A percentile compares a stretch with the other conserved stretches of the same genome.
These are phyloP conservation scores for Fulica atra DNA, from an alignment of 2,113 vertebrate genomes.

Conservation along the genomic window DNA sequence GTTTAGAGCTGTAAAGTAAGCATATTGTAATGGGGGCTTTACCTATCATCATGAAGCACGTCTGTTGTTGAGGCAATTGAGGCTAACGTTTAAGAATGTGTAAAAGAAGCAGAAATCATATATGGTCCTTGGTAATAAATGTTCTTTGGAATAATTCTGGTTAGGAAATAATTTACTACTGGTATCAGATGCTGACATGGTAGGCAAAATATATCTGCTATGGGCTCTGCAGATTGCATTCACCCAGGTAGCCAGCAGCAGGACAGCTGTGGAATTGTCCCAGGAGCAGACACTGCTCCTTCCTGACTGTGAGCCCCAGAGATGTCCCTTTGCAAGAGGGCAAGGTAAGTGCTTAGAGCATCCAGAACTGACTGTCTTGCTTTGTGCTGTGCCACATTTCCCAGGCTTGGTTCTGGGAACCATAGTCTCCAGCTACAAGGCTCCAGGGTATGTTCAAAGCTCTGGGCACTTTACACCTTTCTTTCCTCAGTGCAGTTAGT, in stretches of 20 bases:
- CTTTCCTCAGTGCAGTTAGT: too few relatives aligned
- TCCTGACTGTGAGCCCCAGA: background rate
- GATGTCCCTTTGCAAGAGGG: background rate
- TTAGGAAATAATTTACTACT: background rate
- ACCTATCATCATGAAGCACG: accelerated
- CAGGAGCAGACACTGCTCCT: background rate
- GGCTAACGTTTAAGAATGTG: background rate
- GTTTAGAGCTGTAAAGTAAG: background rate
- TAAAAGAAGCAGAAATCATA: background rate
- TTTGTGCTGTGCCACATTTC: accelerated
- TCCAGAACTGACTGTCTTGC: background rate
- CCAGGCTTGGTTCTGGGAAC: background rate
- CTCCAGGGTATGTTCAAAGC: background rate
- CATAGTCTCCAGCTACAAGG: background rate
- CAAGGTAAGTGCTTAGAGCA: background rate
- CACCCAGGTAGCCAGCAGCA: background rate
- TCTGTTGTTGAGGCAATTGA: background rate
- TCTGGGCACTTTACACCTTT: background rate
- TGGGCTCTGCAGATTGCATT: background rate
- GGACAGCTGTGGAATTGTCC: background rate
- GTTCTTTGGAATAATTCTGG: background rate
- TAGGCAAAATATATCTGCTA: background rate
- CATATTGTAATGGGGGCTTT: background rate
- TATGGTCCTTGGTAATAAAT: background rate
- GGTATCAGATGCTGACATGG: background rate